Percentiles rank a stretch among this genome's conserved stretches.
phyloP scores from a whole-genome alignment of 2,888 invertebrate genomes.

The Cecidostiba fungosa region DNA sequence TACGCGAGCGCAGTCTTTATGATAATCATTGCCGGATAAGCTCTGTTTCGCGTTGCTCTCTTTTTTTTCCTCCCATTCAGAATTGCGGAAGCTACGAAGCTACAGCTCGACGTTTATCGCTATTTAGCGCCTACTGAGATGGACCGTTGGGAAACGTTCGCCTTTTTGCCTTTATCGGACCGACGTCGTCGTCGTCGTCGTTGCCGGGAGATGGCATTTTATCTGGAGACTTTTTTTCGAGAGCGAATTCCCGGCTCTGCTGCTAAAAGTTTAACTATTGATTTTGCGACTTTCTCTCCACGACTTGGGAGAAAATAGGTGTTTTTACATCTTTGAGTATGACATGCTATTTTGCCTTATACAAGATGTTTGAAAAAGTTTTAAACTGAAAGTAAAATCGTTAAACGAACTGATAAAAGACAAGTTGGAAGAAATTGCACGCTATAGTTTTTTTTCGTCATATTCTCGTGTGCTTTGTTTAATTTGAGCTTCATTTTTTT shows the following conservation, averaged over 20 bases:
- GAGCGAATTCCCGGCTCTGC: neutral
- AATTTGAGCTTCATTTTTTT: neutral
- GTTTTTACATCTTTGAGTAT: neutral
- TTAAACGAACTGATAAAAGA: neutral
- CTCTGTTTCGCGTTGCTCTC: slow-evolving; percentile 24
- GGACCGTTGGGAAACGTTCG: neutral
- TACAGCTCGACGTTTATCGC: slow-evolving; percentile 13
- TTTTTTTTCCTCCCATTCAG: neutral
- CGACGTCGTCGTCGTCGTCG: neutral
- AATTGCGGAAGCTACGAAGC: neutral
- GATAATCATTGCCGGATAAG: slow-evolving; percentile 31
- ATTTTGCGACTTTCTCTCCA: neutral
- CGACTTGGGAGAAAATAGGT: neutral
- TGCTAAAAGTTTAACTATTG: slow-evolving; percentile 1
- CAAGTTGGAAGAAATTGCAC: neutral
- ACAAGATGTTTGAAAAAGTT: neutral
- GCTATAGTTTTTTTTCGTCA: neutral
- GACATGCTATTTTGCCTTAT: neutral
- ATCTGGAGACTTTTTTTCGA: neutral
- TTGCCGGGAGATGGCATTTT: neutral
- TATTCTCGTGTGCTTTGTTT: neutral
- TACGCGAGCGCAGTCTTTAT: neutral
- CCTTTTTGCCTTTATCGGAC: neutral
- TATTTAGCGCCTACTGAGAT: neutral
- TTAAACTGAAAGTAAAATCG: neutral